These are phyloP conservation scores for Microplitis manilae DNA, from an alignment of 2,888 invertebrate species.

Conservation along the genomic window DNA sequence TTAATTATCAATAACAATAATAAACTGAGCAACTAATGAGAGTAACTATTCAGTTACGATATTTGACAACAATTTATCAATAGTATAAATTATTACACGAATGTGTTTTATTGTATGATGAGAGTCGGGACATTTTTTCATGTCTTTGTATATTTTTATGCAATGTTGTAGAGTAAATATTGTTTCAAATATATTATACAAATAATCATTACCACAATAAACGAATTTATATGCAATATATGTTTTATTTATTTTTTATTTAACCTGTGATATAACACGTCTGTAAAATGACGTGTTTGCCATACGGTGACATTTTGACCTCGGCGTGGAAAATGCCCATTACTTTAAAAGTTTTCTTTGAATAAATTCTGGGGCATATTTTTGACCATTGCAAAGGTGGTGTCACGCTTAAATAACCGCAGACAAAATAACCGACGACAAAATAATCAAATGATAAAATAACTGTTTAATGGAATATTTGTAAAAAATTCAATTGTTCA, in stretches of 20 bases:
- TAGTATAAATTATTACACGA: constrained; percentile 62
- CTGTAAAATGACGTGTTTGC: too few relatives aligned
- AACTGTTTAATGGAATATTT: too few relatives aligned
- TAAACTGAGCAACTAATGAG: constrained; percentile 53
- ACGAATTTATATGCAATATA: constrained; percentile 69
- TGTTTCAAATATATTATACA: constrained; percentile 72
- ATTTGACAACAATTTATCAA: constrained; percentile 51
- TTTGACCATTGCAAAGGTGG: too few relatives aligned
- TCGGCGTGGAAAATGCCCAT: too few relatives aligned
- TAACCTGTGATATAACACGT: too few relatives aligned
- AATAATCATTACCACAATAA: constrained; percentile 69
- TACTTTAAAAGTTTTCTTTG: too few relatives aligned
- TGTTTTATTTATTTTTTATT: neutral
- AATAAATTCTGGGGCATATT: too few relatives aligned
- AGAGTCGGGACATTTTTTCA: constrained; percentile 72
- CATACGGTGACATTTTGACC: too few relatives aligned
- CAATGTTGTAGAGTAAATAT: constrained; percentile 72
- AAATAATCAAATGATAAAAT: too few relatives aligned
- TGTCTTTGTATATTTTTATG: constrained; percentile 72
- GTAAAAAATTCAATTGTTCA: too few relatives aligned
- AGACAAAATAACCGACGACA: too few relatives aligned
- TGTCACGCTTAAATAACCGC: too few relatives aligned
- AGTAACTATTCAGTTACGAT: constrained; percentile 51
- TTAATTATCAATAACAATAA: constrained; percentile 41
- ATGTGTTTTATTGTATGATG: constrained; percentile 70